Base-by-base conservation (phyloP, 2,888 invertebrate species). In the Amphipyra berbera region DNA sequence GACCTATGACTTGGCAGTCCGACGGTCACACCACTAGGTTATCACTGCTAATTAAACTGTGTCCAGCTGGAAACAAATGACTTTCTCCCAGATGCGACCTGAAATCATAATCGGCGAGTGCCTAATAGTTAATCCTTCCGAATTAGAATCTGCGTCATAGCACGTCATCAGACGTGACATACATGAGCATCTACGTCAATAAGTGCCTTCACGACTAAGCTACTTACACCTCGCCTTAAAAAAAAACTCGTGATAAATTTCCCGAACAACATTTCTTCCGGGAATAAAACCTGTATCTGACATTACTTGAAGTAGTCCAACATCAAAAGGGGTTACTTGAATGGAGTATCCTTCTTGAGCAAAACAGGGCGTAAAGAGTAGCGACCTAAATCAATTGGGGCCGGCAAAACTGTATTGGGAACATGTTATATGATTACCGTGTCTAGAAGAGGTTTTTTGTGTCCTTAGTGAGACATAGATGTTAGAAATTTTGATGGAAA, bases 331-430 rank as follows among this genome's bases (percentile, higher is more conserved):
- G 74, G 50, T 68, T 66, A 45, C 52, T 58, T 62, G 61, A 61
- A 63, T 61, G 40, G 74, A 64, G 72, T 60, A 48, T 67, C 68
- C 68, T 65, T 67, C 69, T 59, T 60, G 61, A 61, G 45, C 46
- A 61, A 68, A 69, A 73, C 63, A 61, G 66, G 54, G 57, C 57
- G 67, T 63, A 52, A 61, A 42, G 57, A 69, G 68, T 60, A 70
- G 61, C 37, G 67, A 61, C 77, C 81, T 70, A 68, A 71, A 79
- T 78, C 65, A 73, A 73, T 78, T 76, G 61, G 56, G 57, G 40
- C 27, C 52, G 54, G 52, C 38, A 54, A 67, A 64, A 68, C 14
- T 72, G 37, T 70, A 68, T 68, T 60, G 53, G 14, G 63, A 58
- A 55, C 57, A 27, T 68, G 54, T 61, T 73, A 62, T 64, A n/a